Conservation (phyloP, 2,797 vertebrate genomes). For the Nannoperca australis region DNA sequence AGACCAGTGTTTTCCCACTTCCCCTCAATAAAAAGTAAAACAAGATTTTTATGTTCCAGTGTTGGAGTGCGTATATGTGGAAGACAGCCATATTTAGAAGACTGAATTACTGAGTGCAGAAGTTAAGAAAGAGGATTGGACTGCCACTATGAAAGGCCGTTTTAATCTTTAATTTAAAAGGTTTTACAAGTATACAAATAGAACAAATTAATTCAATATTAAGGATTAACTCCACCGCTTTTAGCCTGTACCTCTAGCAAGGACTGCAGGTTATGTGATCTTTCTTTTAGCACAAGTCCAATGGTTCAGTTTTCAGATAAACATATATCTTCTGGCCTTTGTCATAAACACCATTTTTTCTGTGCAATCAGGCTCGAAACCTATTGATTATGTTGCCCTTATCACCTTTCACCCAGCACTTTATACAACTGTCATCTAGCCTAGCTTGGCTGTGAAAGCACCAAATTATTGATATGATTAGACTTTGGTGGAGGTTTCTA, state of each 20-base stretch:
- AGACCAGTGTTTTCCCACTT: not conserved
- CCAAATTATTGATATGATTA: not conserved
- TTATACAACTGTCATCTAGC: not conserved
- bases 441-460: not conserved
- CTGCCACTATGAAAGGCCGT: not conserved
- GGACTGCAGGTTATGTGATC: not conserved
- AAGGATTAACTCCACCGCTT: not conserved
- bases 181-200: not conserved
- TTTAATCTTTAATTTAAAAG: constrained; percentile 25
- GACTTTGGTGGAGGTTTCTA: not conserved
- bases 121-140: not conserved
- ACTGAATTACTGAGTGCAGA: not conserved
- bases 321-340: not conserved
- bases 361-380: not conserved
- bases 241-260: not conserved
- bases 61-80: not conserved
- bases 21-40: not conserved
- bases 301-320: constrained; percentile 7
- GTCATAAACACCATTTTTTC: not conserved
- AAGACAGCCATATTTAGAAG: not conserved
- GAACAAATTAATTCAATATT: not conserved
- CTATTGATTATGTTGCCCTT: constrained; percentile 17
- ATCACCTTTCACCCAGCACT: not conserved
- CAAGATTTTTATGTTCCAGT: not conserved
- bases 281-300: not conserved